phyloP scores from a whole-genome alignment of 2,797 vertebrate genomes.

The Tadarida brasiliensis region DNA sequence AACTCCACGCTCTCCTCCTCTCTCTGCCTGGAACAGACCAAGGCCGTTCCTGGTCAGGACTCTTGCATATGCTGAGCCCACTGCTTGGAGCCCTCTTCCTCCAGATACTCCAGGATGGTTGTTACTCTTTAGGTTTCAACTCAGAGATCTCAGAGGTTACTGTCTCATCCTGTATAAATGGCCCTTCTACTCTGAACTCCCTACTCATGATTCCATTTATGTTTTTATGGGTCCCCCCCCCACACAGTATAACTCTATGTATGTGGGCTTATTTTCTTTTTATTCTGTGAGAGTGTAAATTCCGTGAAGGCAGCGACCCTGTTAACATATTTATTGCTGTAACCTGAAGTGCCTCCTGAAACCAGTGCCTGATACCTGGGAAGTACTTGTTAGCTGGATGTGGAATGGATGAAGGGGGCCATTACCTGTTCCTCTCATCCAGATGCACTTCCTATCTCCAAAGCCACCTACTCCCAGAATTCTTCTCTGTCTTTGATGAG shows the following conservation, averaged over 20 bases:
- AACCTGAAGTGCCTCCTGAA: not conserved
- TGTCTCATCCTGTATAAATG: not conserved
- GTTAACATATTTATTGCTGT: constrained; percentile 8
- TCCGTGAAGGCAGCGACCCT: not conserved
- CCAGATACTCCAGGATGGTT: not conserved
- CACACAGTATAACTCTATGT: not conserved
- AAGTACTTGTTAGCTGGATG: not conserved
- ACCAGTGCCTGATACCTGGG: not conserved
- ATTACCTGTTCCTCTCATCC: not conserved
- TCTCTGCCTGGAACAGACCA: not conserved
- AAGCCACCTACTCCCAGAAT: not conserved
- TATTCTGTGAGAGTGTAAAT: not conserved
- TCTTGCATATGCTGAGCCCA: not conserved
- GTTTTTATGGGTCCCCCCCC: not conserved
- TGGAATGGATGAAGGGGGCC: not conserved
- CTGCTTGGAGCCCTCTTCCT: not conserved
- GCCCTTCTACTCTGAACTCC: not conserved
- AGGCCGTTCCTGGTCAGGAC: not conserved
- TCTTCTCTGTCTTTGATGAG: not conserved
- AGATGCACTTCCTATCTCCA: not conserved
- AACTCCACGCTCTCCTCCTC: not conserved
- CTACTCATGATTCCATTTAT: not conserved
- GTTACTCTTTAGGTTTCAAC: not conserved
- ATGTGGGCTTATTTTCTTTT: not conserved
- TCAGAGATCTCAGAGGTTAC: not conserved